Conservation (phyloP, 2,888 invertebrate genomes). For the Dorcus hopei region DNA sequence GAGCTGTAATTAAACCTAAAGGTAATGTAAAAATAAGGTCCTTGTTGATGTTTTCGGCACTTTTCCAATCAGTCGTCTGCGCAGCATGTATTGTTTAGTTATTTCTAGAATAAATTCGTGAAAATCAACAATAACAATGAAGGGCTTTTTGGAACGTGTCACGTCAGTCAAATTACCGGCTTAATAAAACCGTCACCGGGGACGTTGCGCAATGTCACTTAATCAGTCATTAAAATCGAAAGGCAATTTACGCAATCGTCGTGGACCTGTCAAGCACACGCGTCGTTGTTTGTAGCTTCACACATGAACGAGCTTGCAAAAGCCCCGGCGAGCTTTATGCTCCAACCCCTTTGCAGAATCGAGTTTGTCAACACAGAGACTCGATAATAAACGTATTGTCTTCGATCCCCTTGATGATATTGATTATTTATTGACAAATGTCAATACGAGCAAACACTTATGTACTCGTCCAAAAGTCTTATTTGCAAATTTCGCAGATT, state of each 20-base stretch:
- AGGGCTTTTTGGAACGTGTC: background rate
- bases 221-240: constrained; percentile 18
- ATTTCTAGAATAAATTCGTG: background rate
- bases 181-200: background rate
- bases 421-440: too few relatives aligned
- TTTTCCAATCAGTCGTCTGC: too few relatives aligned
- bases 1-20: too few relatives aligned
- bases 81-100: too few relatives aligned
- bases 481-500: too few relatives aligned
- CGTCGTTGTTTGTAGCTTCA: constrained; percentile 34
- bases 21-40: too few relatives aligned
- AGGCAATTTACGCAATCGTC: constrained; percentile 36
- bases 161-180: background rate
- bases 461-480: too few relatives aligned
- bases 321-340: background rate
- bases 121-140: background rate
- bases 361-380: background rate
- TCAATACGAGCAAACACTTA: too few relatives aligned
- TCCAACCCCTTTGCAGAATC: background rate
- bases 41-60: too few relatives aligned
- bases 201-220: background rate
- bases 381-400: background rate
- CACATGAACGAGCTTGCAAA: constrained; percentile 28
- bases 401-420: background rate
- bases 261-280: constrained; percentile 32